Evolutionary conservation across 1,140 invertebrate species (phyloP), one percentile per base, ranked within the genome.

Genomic region (Rhyzopertha dominica): DNA sequence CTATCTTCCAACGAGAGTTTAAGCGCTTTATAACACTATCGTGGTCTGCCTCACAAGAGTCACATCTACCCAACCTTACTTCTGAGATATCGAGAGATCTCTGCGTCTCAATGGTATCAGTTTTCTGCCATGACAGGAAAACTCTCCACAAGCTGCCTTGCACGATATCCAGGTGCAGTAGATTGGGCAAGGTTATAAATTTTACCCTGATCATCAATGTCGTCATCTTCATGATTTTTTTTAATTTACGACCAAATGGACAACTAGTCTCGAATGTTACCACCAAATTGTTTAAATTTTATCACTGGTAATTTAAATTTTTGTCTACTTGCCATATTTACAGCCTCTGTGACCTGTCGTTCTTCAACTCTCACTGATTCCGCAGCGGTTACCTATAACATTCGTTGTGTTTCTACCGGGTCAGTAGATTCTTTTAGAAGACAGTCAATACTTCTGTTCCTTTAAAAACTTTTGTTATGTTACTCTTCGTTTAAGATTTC

Each of bases 41-140:
- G n/a, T n/a, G n/a, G n/a, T n/a, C n/a, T n/a, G n/a, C n/a, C n/a
- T n/a, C n/a, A n/a, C n/a, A n/a, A n/a, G n/a, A n/a, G n/a, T n/a
- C n/a, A n/a, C n/a, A n/a, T n/a, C n/a, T 64, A 18, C 65, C 58
- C 1, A 47, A 61, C 1, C 54, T 60, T 9, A 70, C 60, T 3
- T 54, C 57, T 1, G 70, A 43, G 1, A 63, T 59, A 17, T 69
- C 62, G 4, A 70, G 43, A 0, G 66, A 57, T 12, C 67, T 43
- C 9, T 64, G 52, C 2, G 54, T 43, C 25, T 45, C 47, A 7
- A 58, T 10, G 9, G 20, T 43, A 43, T 56, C 53, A 40, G 4
- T 35, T 43, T 12, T 38, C 12, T 10, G 8, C 41, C 8, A 24
- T 18, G 12, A 16, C 17, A n/a, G 28, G 28, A 16, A 43, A 43